phyloP scores from a whole-genome alignment of 2,113 vertebrate species.

The Oenanthe oenanthe region DNA sequence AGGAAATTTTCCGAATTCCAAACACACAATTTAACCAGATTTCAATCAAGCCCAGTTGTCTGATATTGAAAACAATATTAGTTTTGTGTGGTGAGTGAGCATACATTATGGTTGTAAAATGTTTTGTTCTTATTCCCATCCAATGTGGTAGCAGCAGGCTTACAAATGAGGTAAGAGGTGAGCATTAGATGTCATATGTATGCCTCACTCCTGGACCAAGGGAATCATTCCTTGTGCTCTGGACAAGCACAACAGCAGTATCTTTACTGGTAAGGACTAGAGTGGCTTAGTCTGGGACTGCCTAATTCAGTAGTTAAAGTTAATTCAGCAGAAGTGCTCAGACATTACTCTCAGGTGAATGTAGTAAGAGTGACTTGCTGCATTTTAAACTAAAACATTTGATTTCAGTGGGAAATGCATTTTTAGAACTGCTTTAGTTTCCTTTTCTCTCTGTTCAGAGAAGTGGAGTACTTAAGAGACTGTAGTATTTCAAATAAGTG shows the following conservation, averaged over 20 bases:
- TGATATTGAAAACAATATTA: neutral
- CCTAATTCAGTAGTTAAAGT: neutral
- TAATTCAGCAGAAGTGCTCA: neutral
- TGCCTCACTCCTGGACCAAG: neutral
- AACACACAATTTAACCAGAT: neutral
- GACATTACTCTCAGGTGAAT: neutral
- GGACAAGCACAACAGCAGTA: neutral
- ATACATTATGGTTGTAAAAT: neutral
- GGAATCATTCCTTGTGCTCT: neutral
- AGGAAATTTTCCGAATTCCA: neutral
- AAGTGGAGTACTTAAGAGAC: neutral
- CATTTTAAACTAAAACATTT: neutral
- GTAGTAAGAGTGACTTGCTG: neutral
- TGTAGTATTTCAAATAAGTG: neutral
- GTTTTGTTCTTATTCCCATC: neutral
- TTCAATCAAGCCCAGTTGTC: neutral
- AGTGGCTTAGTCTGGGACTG: neutral
- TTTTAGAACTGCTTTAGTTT: neutral
- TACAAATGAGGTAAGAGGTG: neutral
- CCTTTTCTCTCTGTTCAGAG: neutral
- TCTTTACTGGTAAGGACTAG: neutral
- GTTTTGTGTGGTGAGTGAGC: neutral
- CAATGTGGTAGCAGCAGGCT: neutral
- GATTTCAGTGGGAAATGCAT: neutral
- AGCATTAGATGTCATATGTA: rapidly evolving